Conservation (phyloP, 2,888 invertebrate genomes). For the Melanophora roralis region DNA sequence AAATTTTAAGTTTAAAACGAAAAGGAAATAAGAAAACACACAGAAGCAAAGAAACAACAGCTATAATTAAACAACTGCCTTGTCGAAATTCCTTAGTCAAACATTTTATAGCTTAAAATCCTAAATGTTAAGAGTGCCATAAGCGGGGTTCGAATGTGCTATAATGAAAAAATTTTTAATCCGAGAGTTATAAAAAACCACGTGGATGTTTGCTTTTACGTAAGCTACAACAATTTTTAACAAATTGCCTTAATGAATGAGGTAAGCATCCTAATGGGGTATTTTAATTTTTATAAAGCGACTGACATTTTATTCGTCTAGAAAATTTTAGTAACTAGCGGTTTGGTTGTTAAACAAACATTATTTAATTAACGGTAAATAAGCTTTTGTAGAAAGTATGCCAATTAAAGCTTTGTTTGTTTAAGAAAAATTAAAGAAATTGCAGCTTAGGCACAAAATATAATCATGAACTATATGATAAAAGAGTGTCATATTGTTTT, state of each 20-base stretch:
- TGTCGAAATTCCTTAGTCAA: conserved; percentile 25
- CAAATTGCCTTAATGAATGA: not conserved
- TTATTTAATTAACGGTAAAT: too few relatives aligned
- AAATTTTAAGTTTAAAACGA: conserved; percentile 34
- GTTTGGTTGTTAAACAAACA: too few relatives aligned
- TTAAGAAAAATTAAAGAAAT: too few relatives aligned
- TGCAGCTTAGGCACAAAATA: too few relatives aligned
- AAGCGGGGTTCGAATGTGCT: conserved; percentile 17
- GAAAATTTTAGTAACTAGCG: too few relatives aligned
- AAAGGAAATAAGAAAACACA: conserved; percentile 27
- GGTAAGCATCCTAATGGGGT: not conserved
- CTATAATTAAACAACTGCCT: not conserved
- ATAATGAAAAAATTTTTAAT: too few relatives aligned
- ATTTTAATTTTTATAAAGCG: too few relatives aligned
- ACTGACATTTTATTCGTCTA: too few relatives aligned
- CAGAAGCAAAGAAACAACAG: not conserved
- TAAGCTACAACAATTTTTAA: not conserved
- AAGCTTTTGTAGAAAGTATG: too few relatives aligned
- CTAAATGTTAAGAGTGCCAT: conserved; percentile 2
- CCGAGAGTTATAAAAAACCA: conserved; percentile 1
- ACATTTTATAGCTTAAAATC: conserved; percentile 8
- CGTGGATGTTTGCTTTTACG: not conserved
- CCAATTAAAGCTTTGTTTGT: too few relatives aligned
- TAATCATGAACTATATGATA: too few relatives aligned
- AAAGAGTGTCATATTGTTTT: too few relatives aligned